Percentiles rank a stretch among this genome's conserved stretches.
Conservation (phyloP, 2,888 invertebrate species). For the Pasiphila rectangulata region DNA sequence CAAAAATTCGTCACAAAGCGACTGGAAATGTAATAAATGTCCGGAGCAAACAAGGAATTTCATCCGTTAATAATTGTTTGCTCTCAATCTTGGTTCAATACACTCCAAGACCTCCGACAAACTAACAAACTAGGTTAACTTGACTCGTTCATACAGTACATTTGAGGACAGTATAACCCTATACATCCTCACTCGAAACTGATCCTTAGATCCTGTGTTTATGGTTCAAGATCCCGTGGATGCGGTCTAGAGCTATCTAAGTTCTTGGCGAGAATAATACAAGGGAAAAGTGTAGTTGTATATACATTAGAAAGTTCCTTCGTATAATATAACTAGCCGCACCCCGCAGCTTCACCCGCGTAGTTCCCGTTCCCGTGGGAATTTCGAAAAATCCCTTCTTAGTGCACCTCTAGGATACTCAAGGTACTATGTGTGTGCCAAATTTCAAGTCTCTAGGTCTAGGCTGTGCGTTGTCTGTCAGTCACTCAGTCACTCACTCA, state of each 20-base stretch:
- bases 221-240: conserved; percentile 1
- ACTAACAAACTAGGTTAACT: conserved; percentile 22
- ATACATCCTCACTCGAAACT: conserved; percentile 3
- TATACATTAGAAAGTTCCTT: conserved; percentile 13
- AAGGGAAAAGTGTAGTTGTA: conserved; percentile 13
- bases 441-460: too few relatives aligned
- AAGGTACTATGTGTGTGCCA: too few relatives aligned
- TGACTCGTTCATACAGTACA: conserved; percentile 12
- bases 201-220: background rate
- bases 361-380: too few relatives aligned
- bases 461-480: too few relatives aligned
- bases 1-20: background rate
- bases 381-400: too few relatives aligned
- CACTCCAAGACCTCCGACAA: conserved; percentile 12
- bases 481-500: too few relatives aligned
- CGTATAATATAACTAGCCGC: too few relatives aligned
- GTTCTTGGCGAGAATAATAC: conserved; percentile 11
- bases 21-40: conserved; percentile 4
- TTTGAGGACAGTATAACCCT: conserved; percentile 9
- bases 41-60: conserved; percentile 9
- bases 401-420: too few relatives aligned
- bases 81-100: conserved; percentile 13
- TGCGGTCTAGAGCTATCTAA: conserved; percentile 1
- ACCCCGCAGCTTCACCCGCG: too few relatives aligned
- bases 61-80: conserved; percentile 14